Conservation (phyloP, 2,113 vertebrate genomes). For the Bolborhynchus lineola region DNA sequence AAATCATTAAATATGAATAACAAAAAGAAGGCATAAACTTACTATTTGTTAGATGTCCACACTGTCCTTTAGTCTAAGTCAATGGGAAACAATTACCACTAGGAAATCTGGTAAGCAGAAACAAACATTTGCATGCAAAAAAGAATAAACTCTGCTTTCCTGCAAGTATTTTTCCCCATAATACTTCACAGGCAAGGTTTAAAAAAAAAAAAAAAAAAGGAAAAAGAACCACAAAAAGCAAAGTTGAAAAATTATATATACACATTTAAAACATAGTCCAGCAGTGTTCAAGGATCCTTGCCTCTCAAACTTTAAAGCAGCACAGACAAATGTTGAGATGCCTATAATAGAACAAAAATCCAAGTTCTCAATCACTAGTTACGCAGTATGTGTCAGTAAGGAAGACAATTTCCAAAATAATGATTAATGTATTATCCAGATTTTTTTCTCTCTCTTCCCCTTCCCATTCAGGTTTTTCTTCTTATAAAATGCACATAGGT, state of each 20-base stretch:
- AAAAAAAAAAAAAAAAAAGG: constrained; percentile 46
- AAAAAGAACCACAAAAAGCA: constrained; percentile 34
- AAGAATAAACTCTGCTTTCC: constrained; percentile 61
- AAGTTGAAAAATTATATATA: constrained; percentile 66
- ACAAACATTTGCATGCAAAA: constrained; percentile 69
- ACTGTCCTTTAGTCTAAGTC: constrained; percentile 43
- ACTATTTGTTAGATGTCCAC: constrained; percentile 61
- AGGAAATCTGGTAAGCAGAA: constrained; percentile 72
- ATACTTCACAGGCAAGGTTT: constrained; percentile 64
- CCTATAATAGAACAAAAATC: constrained; percentile 70
- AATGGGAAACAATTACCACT: constrained; percentile 40
- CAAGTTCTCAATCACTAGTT: constrained; percentile 72
- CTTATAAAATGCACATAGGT: constrained; percentile 81
- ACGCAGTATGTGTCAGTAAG: constrained; percentile 67
- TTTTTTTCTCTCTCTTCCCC: constrained; percentile 67
- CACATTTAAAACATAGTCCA: constrained; percentile 56
- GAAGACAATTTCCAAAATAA: constrained; percentile 74
- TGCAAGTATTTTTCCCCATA: constrained; percentile 58
- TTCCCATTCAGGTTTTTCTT: constrained; percentile 80
- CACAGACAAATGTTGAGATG: constrained; percentile 63
- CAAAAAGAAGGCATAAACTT: constrained; percentile 69
- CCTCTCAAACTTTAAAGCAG: constrained; percentile 76
- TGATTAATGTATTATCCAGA: constrained; percentile 72
- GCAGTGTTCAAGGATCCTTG: constrained; percentile 71
- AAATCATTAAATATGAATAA: constrained; percentile 1